Evolutionary conservation across 2,797 vertebrate genomes (phyloP).

Genomic region (Hylomyscus alleni): DNA sequence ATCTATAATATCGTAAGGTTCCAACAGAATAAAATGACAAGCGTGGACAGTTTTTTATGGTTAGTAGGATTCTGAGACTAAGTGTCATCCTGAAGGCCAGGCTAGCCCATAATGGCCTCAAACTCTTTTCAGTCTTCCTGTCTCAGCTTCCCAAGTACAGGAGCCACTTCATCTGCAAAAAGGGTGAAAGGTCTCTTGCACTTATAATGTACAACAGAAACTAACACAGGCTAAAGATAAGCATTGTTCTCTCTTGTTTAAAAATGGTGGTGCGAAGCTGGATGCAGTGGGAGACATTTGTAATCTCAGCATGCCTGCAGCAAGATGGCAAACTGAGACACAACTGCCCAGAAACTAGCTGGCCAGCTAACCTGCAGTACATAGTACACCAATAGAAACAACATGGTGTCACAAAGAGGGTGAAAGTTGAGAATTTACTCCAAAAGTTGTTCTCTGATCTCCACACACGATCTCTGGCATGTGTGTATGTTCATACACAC

Average conservation of each 20-base stretch:
- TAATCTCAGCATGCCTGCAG: background rate
- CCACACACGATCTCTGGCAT: background rate
- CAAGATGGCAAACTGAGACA: background rate
- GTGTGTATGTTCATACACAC: background rate
- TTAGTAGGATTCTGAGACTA: background rate
- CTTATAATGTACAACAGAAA: background rate
- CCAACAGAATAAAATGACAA: conserved; percentile 5
- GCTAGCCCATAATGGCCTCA: background rate
- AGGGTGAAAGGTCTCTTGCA: background rate
- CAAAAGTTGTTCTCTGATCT: background rate
- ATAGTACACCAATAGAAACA: background rate
- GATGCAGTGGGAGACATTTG: background rate
- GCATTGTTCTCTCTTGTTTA: background rate
- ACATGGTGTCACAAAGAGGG: no score
- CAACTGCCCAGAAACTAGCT: background rate
- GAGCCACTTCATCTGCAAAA: background rate
- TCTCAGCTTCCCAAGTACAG: background rate
- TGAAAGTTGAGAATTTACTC: background rate
- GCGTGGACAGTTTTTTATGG: background rate
- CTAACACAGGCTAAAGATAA: background rate
- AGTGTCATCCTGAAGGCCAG: background rate
- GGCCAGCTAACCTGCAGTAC: background rate
- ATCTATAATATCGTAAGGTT: background rate
- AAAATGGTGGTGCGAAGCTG: background rate
- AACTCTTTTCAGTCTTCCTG: background rate